Evolutionary conservation across 2,888 invertebrate species (phyloP).

Genomic region (Phaonia tiefii): DNA sequence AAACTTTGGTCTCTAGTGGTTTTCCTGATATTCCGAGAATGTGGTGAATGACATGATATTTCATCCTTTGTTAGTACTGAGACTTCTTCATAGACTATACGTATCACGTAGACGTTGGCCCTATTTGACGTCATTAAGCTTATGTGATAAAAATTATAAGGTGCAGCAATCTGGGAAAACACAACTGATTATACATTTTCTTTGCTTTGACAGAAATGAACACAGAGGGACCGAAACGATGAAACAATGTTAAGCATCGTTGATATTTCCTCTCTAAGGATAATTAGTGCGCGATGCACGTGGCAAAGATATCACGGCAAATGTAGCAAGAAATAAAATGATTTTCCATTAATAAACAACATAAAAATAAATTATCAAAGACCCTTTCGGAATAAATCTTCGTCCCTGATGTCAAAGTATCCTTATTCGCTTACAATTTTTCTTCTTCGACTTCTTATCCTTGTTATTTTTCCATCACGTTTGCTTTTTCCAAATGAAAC

Average conservation of each 20-base stretch:
- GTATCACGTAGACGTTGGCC: no score
- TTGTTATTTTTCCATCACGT: background rate
- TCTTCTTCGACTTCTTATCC: background rate
- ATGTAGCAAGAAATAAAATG: constrained; percentile 34
- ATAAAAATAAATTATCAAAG: background rate
- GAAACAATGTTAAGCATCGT: constrained; percentile 13
- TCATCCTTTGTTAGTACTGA: no score
- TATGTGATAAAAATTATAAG: no score
- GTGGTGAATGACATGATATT: no score
- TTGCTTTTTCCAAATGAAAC: constrained; percentile 33
- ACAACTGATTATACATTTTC: no score
- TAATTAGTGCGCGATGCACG: constrained; percentile 50
- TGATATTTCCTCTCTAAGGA: constrained; percentile 22
- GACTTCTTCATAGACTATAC: no score
- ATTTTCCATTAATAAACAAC: constrained; percentile 46
- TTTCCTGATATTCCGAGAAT: no score
- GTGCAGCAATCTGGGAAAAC: no score
- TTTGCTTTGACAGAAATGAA: no score
- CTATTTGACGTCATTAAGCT: no score
- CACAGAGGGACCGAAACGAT: background rate
- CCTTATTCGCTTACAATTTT: background rate
- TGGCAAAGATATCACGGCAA: no score
- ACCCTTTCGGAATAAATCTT: background rate
- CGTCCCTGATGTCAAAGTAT: background rate
- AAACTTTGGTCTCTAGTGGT: no score